These are phyloP conservation scores for Vulpes lagopus DNA, from an alignment of 2,113 vertebrate genomes.

Conservation along the genomic window DNA sequence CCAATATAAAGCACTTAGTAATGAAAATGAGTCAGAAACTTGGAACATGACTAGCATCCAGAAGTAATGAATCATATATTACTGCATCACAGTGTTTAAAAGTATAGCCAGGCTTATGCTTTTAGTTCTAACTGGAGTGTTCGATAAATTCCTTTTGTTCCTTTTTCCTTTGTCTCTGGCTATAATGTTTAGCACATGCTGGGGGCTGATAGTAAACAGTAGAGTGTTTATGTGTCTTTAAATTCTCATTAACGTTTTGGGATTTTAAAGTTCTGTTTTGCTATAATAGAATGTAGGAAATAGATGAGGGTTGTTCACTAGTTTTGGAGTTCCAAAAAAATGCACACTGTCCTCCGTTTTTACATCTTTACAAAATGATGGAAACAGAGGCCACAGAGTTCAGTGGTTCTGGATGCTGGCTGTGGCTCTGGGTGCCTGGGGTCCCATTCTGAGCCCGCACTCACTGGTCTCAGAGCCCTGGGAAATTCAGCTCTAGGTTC, in stretches of 20 bases:
- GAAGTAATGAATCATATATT: neutral
- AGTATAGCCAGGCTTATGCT: neutral
- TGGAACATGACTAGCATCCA: neutral
- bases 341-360: neutral
- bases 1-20: conserved; percentile 32
- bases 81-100: neutral
- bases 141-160: neutral
- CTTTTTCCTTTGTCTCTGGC: neutral
- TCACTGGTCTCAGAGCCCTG: neutral
- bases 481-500: neutral
- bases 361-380: neutral
- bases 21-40: conserved; percentile 11
- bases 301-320: neutral
- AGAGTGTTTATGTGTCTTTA: neutral
- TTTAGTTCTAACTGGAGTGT: neutral
- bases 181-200: neutral
- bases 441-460: rapidly evolving
- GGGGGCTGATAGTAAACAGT: neutral
- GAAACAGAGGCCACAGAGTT: rapidly evolving
- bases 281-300: neutral
- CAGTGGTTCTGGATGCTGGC: rapidly evolving
- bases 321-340: neutral
- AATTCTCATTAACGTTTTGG: neutral
- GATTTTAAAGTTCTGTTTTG: neutral
- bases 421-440: rapidly evolving